A percentile compares a stretch with the other conserved stretches of the same genome.
phyloP scores from a whole-genome alignment of 2,888 invertebrate species.

The Tiliacea citrago region DNA sequence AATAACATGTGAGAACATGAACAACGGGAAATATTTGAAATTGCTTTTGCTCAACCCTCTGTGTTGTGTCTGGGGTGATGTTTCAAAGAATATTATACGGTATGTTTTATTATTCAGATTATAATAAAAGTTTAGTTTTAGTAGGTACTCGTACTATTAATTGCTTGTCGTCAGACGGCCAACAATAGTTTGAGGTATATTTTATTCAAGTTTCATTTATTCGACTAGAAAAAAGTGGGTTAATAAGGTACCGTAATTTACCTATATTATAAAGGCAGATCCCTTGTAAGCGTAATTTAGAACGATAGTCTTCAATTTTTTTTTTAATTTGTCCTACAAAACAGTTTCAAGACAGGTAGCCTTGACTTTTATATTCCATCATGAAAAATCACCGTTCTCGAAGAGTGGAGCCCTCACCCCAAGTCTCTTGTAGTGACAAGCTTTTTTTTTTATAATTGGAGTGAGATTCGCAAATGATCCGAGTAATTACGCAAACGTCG shows the following conservation, averaged over 20 bases:
- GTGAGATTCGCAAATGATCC: constrained; percentile 89
- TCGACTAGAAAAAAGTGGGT: not conserved
- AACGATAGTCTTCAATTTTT: not conserved
- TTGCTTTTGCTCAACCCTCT: constrained; percentile 55
- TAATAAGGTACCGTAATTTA: not conserved
- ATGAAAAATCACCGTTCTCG: constrained; percentile 74
- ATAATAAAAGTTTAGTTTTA: constrained; percentile 14
- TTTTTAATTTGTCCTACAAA: constrained; percentile 27
- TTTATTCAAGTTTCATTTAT: constrained; percentile 4
- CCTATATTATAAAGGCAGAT: not conserved
- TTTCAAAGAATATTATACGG: constrained; percentile 18
- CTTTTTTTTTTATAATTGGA: constrained; percentile 86
- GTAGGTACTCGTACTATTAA: not conserved
- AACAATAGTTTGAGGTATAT: not conserved
- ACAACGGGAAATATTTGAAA: constrained; percentile 56
- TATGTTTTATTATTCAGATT: constrained; percentile 14
- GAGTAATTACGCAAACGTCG: constrained; percentile 89
- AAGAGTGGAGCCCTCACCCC: constrained; percentile 74
- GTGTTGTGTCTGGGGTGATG: constrained; percentile 48
- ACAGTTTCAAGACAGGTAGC: constrained; percentile 58
- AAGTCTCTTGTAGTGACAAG: constrained; percentile 83
- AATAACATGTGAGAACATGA: constrained; percentile 58
- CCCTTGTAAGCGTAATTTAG: constrained; percentile 3
- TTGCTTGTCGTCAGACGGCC: not conserved
- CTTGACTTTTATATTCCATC: constrained; percentile 76